Evolutionary conservation across 2,888 invertebrate genomes (phyloP).

Genomic region (Matsumyia berberina): DNA sequence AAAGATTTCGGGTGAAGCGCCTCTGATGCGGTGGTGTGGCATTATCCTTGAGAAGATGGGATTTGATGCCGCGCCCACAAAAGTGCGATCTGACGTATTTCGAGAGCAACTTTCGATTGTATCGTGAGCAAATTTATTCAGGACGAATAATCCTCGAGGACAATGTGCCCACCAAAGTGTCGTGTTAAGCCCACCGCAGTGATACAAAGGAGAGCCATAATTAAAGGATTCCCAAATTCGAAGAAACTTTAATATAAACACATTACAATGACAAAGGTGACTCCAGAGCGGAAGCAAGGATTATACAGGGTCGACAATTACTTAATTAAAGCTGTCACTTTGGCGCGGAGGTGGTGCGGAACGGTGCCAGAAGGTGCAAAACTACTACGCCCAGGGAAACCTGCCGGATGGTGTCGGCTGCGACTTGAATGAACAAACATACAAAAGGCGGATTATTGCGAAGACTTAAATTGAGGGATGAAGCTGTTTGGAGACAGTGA

Average conservation of each 20-base stretch:
- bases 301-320: conserved; percentile 47
- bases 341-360: background rate
- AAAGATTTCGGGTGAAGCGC: background rate
- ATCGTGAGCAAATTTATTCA: conserved; percentile 25
- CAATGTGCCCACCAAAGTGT: conserved; percentile 26
- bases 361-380: background rate
- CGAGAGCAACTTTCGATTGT: conserved; percentile 5
- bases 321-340: conserved; percentile 55
- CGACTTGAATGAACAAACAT: conserved; percentile 10
- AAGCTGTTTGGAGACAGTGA: conserved; percentile 5
- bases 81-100: background rate
- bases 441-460: conserved; percentile 36
- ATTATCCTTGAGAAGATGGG: background rate
- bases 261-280: conserved; percentile 34
- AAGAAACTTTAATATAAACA: conserved; percentile 37
- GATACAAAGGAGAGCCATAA: conserved; percentile 24
- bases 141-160: conserved; percentile 31
- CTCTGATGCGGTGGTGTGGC: background rate
- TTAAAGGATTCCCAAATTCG: conserved; percentile 35
- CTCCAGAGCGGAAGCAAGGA: conserved; percentile 20
- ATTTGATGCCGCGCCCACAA: background rate
- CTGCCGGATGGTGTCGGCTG: background rate
- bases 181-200: conserved; percentile 28
- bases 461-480: conserved; percentile 40
- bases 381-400: background rate